These are phyloP conservation scores for Caenorhabditis uteleia DNA, from an alignment of 2,888 invertebrate species.

Conservation along the genomic window DNA sequence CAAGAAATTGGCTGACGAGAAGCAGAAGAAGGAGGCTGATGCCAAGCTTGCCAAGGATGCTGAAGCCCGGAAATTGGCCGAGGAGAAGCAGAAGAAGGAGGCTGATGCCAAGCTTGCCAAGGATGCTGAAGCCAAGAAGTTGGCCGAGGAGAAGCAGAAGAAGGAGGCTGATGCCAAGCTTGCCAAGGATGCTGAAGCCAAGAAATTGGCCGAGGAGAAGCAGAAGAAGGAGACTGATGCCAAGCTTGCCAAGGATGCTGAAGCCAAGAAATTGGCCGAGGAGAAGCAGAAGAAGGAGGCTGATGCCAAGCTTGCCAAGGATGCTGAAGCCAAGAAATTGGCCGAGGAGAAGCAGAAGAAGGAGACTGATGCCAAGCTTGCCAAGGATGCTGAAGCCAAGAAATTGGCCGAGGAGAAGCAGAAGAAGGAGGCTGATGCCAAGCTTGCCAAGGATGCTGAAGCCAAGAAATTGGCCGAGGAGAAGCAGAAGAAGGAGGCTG, in stretches of 20 bases:
- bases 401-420: slow-evolving; percentile 4
- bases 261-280: slow-evolving; percentile 10
- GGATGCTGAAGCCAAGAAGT: slow-evolving; percentile 1
- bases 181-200: slow-evolving; percentile 9
- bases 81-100: background rate
- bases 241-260: background rate
- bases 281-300: slow-evolving; percentile 6
- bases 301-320: slow-evolving; percentile 8
- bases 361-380: slow-evolving; percentile 3
- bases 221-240: slow-evolving; percentile 9
- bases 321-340: background rate
- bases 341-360: slow-evolving; percentile 4
- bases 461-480: slow-evolving; percentile 26
- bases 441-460: slow-evolving; percentile 16
- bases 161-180: slow-evolving; percentile 18
- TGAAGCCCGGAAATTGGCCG: background rate
- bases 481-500: slow-evolving; percentile 32
- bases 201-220: slow-evolving; percentile 23
- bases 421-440: slow-evolving; percentile 10
- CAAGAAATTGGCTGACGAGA: slow-evolving; percentile 5
- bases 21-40: slow-evolving; percentile 3
- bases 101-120: background rate
- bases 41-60: background rate
- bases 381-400: too few relatives aligned
- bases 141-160: slow-evolving; percentile 3